Evolutionary conservation across 1,140 invertebrate genomes (phyloP).

Genomic region (Pararge aegeria): DNA sequence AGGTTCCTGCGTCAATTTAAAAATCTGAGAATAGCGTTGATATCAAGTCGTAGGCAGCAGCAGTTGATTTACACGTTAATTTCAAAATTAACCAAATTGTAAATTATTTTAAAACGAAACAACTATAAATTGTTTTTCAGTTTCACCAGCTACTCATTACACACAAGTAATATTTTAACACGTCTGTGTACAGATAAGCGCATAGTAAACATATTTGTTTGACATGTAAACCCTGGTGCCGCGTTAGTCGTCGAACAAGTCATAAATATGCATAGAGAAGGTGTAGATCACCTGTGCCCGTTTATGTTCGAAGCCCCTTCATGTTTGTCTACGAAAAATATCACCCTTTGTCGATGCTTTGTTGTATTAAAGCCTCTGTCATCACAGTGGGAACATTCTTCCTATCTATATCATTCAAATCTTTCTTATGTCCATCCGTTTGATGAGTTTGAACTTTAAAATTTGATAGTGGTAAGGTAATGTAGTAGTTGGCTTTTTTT

Average conservation of each 20-base stretch:
- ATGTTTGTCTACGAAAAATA: slow-evolving; percentile 70
- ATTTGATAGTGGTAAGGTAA: no score
- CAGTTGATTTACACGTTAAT: neutral
- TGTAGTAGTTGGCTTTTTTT: no score
- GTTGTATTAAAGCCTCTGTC: slow-evolving; percentile 23
- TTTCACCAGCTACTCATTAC: slow-evolving; percentile 13
- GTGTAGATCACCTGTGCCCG: slow-evolving; percentile 51
- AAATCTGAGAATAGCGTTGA: no score
- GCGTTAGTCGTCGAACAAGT: slow-evolving; percentile 59
- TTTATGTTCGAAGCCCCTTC: slow-evolving; percentile 55
- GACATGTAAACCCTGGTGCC: slow-evolving; percentile 55
- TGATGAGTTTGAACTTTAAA: neutral
- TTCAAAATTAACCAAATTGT: neutral
- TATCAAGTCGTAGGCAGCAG: no score
- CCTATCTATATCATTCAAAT: neutral
- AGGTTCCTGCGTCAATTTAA: no score
- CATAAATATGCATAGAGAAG: slow-evolving; percentile 72
- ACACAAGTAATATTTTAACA: slow-evolving; percentile 24
- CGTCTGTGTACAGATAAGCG: slow-evolving; percentile 32
- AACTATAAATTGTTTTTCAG: neutral
- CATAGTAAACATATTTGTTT: slow-evolving; percentile 61
- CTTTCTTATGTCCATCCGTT: neutral
- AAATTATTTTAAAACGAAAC: neutral
- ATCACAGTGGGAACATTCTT: neutral
- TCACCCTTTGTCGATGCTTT: slow-evolving; percentile 53